Conservation (phyloP, 1,140 invertebrate genomes). For the Archivesica marissinica region DNA sequence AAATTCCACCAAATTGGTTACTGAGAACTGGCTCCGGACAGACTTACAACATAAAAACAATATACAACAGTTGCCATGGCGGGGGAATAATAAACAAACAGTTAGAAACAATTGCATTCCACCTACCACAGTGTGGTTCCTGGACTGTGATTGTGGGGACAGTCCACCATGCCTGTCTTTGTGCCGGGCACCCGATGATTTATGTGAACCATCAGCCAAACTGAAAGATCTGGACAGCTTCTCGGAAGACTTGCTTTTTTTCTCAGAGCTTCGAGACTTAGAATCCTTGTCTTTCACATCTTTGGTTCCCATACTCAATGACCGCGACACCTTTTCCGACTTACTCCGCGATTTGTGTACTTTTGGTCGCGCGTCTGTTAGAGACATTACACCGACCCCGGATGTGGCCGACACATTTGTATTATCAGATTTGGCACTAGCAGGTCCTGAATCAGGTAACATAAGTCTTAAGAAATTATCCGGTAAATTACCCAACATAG, state of each 20-base stretch:
- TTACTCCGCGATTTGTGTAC: conserved; percentile 54
- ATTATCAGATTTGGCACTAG: conserved; percentile 29
- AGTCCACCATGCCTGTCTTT: conserved; percentile 3
- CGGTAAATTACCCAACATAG: conserved; percentile 92
- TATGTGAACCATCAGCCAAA: conserved; percentile 12
- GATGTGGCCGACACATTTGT: conserved; percentile 26
- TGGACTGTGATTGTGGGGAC: conserved; percentile 7
- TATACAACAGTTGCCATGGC: neutral
- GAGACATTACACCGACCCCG: conserved; percentile 20
- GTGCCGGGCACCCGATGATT: conserved; percentile 31
- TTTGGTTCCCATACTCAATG: conserved; percentile 45
- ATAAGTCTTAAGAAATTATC: conserved; percentile 89
- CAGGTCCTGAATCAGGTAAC: conserved; percentile 18
- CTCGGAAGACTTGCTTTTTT: conserved; percentile 47
- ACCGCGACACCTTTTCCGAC: conserved; percentile 44
- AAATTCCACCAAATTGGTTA: too few relatives aligned
- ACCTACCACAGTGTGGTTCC: conserved; percentile 45
- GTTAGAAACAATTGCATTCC: too few relatives aligned
- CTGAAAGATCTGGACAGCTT: conserved; percentile 49
- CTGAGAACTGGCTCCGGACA: too few relatives aligned
- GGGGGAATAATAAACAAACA: neutral
- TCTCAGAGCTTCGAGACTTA: conserved; percentile 15
- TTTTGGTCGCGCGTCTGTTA: conserved; percentile 52
- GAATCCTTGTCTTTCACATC: conserved; percentile 46
- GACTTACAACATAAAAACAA: too few relatives aligned